Base-by-base conservation (phyloP, 2,888 invertebrate species). In the Yponomeuta evonymella region DNA sequence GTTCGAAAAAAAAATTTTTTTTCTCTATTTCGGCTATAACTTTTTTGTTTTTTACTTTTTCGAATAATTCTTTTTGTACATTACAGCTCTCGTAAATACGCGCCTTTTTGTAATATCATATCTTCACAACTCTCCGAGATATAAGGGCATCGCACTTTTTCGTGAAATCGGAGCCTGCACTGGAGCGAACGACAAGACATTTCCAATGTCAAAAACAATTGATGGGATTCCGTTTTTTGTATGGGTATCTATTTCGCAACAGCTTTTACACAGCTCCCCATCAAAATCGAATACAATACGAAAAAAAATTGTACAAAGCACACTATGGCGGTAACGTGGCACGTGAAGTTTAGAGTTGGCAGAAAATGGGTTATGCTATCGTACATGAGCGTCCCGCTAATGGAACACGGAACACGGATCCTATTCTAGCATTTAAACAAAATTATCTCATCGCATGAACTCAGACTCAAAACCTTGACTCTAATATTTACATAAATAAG, bases 291-390 rank as follows among this genome's bases (percentile, higher is more conserved):
- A 58, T 58, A 58, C 51, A 58, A 58, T 58, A 58, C 15, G 15
- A 58, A 58, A 58, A 58, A 2, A 58, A 12, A 3, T 10, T 15
- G 15, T 5, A 58, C 51, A 58, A 58, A 58, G 51, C 51, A 15
- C 15, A 15, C 15, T 58, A 12, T 15, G 1, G 51, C 51, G 51
- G 51, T 12, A 5, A 43, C 43, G 51, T 58, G 3, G 12, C 51
- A 58, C 51, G 51, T 15, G 51, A 15, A 58, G 51, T 58, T 58
- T 58, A 51, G 51, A 51, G 51, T 58, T 15, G 51, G 51, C 15
- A 58, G 51, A 58, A 58, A 58, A 58, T 58, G 51, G 51, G 51
- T 58, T 58, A 58, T 58, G 51, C 51, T 58, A 58, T 58, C 51
- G 51, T 58, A 58, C 51, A 58, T 10, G 51, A 58, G 51, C 51